phyloP scores from a whole-genome alignment of 2,797 vertebrate species.

The Pelochelys cantorii region DNA sequence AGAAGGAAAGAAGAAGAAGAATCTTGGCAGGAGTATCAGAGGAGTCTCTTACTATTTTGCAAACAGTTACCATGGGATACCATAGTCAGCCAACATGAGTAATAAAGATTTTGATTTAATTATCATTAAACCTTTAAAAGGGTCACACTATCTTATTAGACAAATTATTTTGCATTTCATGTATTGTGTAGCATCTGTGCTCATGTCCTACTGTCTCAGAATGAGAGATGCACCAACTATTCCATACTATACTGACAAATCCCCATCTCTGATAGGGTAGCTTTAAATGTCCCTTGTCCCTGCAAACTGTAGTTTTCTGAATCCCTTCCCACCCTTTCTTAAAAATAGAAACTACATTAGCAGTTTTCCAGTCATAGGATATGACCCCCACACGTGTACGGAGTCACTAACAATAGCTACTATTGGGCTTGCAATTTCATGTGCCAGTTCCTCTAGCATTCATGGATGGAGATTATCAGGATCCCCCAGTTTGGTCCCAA shows the following conservation, averaged over 20 bases:
- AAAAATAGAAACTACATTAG: no score
- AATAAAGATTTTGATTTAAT: not conserved
- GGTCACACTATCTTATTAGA: not conserved
- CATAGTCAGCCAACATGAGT: not conserved
- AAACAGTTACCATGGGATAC: not conserved
- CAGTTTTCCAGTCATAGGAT: no score
- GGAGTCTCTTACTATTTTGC: not conserved
- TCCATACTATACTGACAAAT: slow-evolving; percentile 38
- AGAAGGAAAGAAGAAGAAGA: not conserved
- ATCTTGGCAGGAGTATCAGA: not conserved
- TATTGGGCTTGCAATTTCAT: no score
- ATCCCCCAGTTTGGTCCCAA: no score
- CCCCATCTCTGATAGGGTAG: not conserved
- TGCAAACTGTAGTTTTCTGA: slow-evolving; percentile 12
- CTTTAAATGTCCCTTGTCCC: slow-evolving; percentile 46
- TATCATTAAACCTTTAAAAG: not conserved
- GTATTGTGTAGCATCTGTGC: not conserved
- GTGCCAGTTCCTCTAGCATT: no score
- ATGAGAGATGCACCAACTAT: slow-evolving; percentile 36
- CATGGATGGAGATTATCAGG: no score
- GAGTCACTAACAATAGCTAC: no score
- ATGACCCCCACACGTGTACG: no score
- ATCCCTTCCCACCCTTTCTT: no score
- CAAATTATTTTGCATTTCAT: slow-evolving; percentile 37
- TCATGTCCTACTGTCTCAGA: not conserved